Conservation (phyloP, 2,797 vertebrate species). For the Chaenodraco wilsoni region DNA sequence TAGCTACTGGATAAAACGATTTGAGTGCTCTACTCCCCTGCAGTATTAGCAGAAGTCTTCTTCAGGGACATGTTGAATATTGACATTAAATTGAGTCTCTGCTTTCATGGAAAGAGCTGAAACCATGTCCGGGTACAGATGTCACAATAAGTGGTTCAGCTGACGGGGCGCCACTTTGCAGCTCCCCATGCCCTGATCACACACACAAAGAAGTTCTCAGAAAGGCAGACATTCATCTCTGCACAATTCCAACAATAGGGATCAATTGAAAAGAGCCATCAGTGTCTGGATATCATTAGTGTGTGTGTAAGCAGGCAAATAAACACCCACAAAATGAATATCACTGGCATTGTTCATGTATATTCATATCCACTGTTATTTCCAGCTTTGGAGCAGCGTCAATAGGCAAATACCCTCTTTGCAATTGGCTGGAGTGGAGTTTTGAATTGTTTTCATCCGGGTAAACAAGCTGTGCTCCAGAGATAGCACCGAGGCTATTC, state of each 20-base stretch:
- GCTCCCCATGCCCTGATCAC: constrained; percentile 9
- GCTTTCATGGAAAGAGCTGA: constrained; percentile 63
- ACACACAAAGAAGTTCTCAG: constrained; percentile 30
- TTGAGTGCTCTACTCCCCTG: constrained; percentile 61
- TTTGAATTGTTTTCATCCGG: constrained; percentile 71
- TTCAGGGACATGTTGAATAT: constrained; percentile 59
- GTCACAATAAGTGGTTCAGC: constrained; percentile 44
- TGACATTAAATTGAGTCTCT: constrained; percentile 61
- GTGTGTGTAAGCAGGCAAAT: constrained; percentile 37
- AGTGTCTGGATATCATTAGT: constrained; percentile 24
- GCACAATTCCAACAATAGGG: constrained; percentile 32
- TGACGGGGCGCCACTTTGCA: constrained; percentile 8
- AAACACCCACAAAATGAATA: constrained; percentile 43
- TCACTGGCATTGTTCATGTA: constrained; percentile 50
- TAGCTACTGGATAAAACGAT: constrained; percentile 71
- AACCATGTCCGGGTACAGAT: constrained; percentile 44
- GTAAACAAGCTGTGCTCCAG: constrained; percentile 78
- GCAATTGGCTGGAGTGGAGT: constrained; percentile 60
- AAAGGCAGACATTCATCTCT: constrained; percentile 35
- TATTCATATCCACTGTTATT: constrained; percentile 52
- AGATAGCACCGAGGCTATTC: constrained; percentile 75
- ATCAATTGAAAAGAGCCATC: constrained; percentile 44
- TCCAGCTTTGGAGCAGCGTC: constrained; percentile 50
- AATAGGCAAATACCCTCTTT: constrained; percentile 60
- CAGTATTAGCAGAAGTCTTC: constrained; percentile 67